Conservation (phyloP, 1,140 invertebrate genomes). For the Sitobion miscanthi region DNA sequence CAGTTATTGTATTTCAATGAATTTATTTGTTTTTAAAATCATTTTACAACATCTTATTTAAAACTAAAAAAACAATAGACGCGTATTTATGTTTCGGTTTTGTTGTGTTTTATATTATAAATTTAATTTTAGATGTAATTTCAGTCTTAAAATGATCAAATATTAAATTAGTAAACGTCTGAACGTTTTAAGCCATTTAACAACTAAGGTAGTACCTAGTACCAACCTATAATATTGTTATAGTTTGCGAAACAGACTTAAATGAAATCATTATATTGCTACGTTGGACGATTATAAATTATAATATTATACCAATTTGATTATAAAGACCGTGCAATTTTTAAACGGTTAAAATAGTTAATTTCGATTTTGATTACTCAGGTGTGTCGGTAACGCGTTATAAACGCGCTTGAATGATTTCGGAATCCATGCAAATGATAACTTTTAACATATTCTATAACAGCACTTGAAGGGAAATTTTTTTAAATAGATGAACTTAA, state of each 20-base stretch:
- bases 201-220: background rate
- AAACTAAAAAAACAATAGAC: too few species aligned
- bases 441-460: background rate
- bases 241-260: background rate
- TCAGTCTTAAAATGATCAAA: background rate
- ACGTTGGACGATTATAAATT: background rate
- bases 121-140: background rate
- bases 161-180: background rate
- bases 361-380: background rate
- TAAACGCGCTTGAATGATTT: background rate
- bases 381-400: background rate
- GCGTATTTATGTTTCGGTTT: too few species aligned
- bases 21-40: too few species aligned
- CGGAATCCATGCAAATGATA: background rate
- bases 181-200: background rate
- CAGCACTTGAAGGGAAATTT: background rate
- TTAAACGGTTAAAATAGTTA: background rate
- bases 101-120: too few species aligned
- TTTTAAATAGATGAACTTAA: background rate
- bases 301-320: background rate
- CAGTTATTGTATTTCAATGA: too few species aligned
- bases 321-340: background rate
- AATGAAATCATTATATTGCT: background rate
- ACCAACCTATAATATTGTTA: background rate
- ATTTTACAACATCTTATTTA: too few species aligned